Conservation (phyloP, 2,888 invertebrate genomes). For the Bugula neritina region DNA sequence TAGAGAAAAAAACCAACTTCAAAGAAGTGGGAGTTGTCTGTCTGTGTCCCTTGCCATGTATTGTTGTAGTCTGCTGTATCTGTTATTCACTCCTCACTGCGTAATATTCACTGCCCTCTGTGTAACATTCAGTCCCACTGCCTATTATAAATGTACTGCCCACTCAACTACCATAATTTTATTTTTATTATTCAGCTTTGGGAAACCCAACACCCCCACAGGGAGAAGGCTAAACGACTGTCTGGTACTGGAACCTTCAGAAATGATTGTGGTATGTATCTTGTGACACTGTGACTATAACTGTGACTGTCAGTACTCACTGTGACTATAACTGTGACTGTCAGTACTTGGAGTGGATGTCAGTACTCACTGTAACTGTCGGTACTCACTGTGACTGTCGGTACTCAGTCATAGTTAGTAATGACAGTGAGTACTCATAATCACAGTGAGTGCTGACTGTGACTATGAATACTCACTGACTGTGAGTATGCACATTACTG, state of each 20-base stretch:
- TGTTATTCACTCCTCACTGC: too few relatives aligned
- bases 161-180: too few relatives aligned
- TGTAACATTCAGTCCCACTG: too few relatives aligned
- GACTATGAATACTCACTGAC: background rate
- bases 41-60: too few relatives aligned
- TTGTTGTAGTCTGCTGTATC: too few relatives aligned
- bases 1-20: too few relatives aligned
- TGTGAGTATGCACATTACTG: too few relatives aligned
- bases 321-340: background rate
- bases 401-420: background rate
- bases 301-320: background rate
- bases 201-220: constrained; percentile 71
- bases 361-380: background rate
- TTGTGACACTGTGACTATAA: background rate
- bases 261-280: constrained; percentile 78
- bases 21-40: too few relatives aligned
- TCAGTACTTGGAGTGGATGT: background rate
- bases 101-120: too few relatives aligned
- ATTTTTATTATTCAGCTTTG: constrained; percentile 74
- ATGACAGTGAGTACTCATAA: background rate
- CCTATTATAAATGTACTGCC: too few relatives aligned
- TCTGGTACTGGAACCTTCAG: constrained; percentile 75
- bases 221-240: constrained; percentile 74
- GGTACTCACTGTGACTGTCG: background rate
- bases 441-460: background rate